phyloP scores from a whole-genome alignment of 1,140 invertebrate species.

The Cydia amplana region DNA sequence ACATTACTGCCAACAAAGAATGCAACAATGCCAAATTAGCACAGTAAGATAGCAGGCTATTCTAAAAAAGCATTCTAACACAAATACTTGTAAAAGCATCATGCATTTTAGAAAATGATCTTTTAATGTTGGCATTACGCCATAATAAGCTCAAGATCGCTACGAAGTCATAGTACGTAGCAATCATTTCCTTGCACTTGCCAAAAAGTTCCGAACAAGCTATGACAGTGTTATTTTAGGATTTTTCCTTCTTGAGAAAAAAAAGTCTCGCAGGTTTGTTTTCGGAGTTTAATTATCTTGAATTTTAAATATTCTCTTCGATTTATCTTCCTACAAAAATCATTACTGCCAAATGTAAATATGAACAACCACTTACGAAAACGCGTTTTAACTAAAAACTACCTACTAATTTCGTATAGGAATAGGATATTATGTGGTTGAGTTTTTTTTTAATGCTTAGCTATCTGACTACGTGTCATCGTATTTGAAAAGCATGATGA shows the following conservation, averaged over 20 bases:
- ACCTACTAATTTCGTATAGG: too few relatives aligned
- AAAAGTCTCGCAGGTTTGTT: too few relatives aligned
- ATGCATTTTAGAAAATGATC: background rate
- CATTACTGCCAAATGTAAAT: too few relatives aligned
- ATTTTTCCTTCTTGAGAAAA: background rate
- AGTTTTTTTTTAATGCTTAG: too few relatives aligned
- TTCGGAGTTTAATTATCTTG: background rate
- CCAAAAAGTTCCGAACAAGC: conserved; percentile 1
- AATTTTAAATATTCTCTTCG: background rate
- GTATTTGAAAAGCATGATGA: background rate
- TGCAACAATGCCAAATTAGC: background rate
- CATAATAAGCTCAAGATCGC: conserved; percentile 53
- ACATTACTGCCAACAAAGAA: too few relatives aligned
- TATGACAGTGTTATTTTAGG: conserved; percentile 6
- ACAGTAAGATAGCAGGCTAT: background rate
- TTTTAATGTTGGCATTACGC: conserved; percentile 44
- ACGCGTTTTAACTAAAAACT: too few relatives aligned
- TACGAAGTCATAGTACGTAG: conserved; percentile 22
- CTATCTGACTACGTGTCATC: background rate
- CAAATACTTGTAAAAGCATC: background rate
- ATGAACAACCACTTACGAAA: too few relatives aligned
- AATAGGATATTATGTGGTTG: background rate
- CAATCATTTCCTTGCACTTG: conserved; percentile 11
- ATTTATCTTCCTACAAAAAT: too few relatives aligned
- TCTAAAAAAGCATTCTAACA: background rate